Conservation (phyloP, 2,888 invertebrate genomes). For the Lutraria lutraria region DNA sequence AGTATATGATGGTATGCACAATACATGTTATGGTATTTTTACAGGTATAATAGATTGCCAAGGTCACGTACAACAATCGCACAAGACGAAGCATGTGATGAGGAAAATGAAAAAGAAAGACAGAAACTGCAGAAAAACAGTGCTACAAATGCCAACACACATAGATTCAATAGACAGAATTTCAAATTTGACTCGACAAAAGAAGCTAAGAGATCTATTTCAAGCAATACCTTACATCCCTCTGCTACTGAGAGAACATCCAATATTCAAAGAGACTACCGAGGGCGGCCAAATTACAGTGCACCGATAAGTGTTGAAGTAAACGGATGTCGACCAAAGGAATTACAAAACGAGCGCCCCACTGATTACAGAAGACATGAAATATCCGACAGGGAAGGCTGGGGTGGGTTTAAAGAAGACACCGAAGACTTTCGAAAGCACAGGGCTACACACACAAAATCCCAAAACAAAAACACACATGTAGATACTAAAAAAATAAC, state of each 20-base stretch:
- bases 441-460: not conserved
- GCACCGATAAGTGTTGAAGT: not conserved
- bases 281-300: not conserved
- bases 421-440: not conserved
- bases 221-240: not conserved
- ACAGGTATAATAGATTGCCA: not conserved
- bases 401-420: not conserved
- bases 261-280: not conserved
- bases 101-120: not conserved
- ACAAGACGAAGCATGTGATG: not conserved
- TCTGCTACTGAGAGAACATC: not conserved
- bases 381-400: not conserved
- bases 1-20: not conserved
- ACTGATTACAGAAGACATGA: not conserved
- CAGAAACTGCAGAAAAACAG: not conserved
- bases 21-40: not conserved
- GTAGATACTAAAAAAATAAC: not conserved
- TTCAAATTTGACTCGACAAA: not conserved
- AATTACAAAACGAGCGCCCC: not conserved
- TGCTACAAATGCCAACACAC: not conserved
- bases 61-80: not conserved
- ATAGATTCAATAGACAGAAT: not conserved
- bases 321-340: conserved; percentile 13
- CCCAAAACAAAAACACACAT: not conserved
- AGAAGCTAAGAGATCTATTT: not conserved